Evolutionary conservation across 1,140 invertebrate genomes (phyloP).

Genomic region (Drosophila suzukii): DNA sequence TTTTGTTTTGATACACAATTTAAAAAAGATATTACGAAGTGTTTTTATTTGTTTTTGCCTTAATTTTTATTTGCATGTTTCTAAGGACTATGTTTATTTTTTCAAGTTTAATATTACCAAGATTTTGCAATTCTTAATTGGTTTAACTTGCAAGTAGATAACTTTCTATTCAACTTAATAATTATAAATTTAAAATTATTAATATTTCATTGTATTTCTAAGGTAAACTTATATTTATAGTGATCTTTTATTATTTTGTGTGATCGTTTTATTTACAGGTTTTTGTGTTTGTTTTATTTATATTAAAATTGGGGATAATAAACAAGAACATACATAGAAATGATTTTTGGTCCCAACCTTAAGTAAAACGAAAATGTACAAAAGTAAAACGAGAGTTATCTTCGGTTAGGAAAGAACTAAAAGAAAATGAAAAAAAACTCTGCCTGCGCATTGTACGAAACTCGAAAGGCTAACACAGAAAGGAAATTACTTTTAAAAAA

Average conservation of each 20-base stretch:
- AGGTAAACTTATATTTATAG: slow-evolving; percentile 69
- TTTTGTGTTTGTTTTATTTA: slow-evolving; percentile 18
- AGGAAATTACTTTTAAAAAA: slow-evolving; percentile 78
- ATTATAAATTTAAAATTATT: slow-evolving; percentile 75
- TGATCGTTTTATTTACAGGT: slow-evolving; percentile 62
- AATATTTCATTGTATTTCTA: slow-evolving; percentile 61
- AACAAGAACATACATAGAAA: slow-evolving; percentile 69
- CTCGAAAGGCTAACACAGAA: slow-evolving; percentile 68
- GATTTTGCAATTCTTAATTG: slow-evolving; percentile 57
- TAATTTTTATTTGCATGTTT: slow-evolving; percentile 45
- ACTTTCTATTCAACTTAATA: slow-evolving; percentile 62
- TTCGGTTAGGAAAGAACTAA: not conserved
- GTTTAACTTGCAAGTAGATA: slow-evolving; percentile 39
- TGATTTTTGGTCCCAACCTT: not conserved
- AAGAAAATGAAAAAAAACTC: slow-evolving; percentile 30
- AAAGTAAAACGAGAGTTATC: slow-evolving; percentile 40
- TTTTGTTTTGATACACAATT: slow-evolving; percentile 65
- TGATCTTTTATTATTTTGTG: slow-evolving; percentile 52
- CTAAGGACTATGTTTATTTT: slow-evolving; percentile 52
- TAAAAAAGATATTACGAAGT: slow-evolving; percentile 81
- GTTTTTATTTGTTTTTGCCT: slow-evolving; percentile 22
- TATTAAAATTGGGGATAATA: slow-evolving; percentile 19
- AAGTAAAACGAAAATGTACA: slow-evolving; percentile 70
- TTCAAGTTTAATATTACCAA: slow-evolving; percentile 39
- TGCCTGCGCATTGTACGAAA: slow-evolving; percentile 63